Evolutionary conservation across 53 echinoderm and acorn worm species (phyloP).

Genomic region (Holothuria leucospilota): DNA sequence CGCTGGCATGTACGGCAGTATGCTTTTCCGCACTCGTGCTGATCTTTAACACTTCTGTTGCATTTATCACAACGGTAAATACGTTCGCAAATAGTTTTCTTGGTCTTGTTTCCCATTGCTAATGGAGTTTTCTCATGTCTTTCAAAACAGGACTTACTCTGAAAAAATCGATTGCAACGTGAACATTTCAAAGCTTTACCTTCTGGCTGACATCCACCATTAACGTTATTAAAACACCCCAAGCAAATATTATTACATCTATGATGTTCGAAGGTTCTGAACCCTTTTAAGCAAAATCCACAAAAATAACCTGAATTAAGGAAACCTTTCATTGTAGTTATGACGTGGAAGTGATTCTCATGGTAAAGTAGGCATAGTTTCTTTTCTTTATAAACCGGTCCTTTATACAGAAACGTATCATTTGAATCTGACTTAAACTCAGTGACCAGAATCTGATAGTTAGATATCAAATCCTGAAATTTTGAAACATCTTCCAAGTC

Average conservation of each 20-base stretch:
- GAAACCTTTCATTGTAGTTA: slow-evolving; percentile 51
- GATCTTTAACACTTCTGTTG: not conserved
- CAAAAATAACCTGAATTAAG: slow-evolving; percentile 61
- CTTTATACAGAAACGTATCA: slow-evolving; percentile 54
- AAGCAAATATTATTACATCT: slow-evolving; percentile 44
- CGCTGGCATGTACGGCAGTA: slow-evolving; percentile 54
- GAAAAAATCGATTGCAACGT: slow-evolving; percentile 61
- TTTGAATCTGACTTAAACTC: slow-evolving; percentile 29
- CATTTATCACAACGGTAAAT: not conserved
- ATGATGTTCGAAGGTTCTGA: slow-evolving; percentile 46
- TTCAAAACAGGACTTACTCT: slow-evolving; percentile 47
- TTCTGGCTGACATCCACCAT: not conserved
- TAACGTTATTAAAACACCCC: slow-evolving; percentile 23
- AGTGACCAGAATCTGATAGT: slow-evolving; percentile 18
- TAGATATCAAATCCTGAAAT: slow-evolving; percentile 8
- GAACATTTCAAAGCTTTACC: not conserved
- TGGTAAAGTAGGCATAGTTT: slow-evolving; percentile 42
- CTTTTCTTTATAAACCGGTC: slow-evolving; percentile 26
- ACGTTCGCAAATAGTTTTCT: slow-evolving; percentile 12
- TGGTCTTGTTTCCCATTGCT: slow-evolving; percentile 6
- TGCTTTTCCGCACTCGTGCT: slow-evolving; percentile 2
- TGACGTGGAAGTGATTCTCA: slow-evolving; percentile 65
- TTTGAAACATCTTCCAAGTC: slow-evolving; percentile 58
- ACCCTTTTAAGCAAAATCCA: slow-evolving; percentile 60
- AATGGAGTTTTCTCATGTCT: slow-evolving; percentile 48